Base-by-base conservation (phyloP, 2,888 invertebrate species). In the Ceratothoa steindachneri region DNA sequence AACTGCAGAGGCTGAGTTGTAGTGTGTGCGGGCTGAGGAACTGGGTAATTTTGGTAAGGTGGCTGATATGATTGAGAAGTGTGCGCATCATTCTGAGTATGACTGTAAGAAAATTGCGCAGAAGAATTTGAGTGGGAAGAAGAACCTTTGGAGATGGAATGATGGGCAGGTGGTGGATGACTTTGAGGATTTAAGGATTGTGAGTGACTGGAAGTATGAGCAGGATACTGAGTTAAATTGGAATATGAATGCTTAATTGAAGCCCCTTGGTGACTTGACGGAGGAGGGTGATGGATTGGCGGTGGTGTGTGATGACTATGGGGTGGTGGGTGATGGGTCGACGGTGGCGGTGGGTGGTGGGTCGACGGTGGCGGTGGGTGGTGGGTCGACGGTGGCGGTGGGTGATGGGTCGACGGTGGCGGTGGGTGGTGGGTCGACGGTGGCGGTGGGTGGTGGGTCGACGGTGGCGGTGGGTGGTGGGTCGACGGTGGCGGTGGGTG, bases 221-320 rank as follows among this genome's bases (percentile, higher is more conserved):
- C 15, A 19, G 71, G 41, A 41, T 41, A 15, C 41, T 41, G 41
- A 41, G 5, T 41, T 41, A 15, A 5, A 9, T 41, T 41, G 41
- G 41, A 41, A 41, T 5, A 41, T 5, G 15, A 9, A 41, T 41
- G 41, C 7, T 41, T 5, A 41, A 5, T 41, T 5, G 41, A 41
- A 15, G 41, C 7, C 5, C 7, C 7, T 31, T 72, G 67, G n/a
- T 31, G 71, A 65, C 29, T 53, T 69, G 55, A 68, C 68, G 60
- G 64, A 7, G 55, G 67, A 64, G 69, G 41, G 28, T 28, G 12
- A 60, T 69, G 72, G 29, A 65, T 52, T 64, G 73, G 51, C 31
- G 75, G 72, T 29, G 72, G 12, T 55, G 52, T 28, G n/a, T 69
- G 69, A 28, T 65, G 53, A 30, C 65, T 41, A 22, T 67, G 65